Percentiles rank a stretch among this genome's conserved stretches.
These are phyloP conservation scores for Acromyrmex charruanus DNA, from an alignment of 1,140 invertebrate species.

Conservation along the genomic window DNA sequence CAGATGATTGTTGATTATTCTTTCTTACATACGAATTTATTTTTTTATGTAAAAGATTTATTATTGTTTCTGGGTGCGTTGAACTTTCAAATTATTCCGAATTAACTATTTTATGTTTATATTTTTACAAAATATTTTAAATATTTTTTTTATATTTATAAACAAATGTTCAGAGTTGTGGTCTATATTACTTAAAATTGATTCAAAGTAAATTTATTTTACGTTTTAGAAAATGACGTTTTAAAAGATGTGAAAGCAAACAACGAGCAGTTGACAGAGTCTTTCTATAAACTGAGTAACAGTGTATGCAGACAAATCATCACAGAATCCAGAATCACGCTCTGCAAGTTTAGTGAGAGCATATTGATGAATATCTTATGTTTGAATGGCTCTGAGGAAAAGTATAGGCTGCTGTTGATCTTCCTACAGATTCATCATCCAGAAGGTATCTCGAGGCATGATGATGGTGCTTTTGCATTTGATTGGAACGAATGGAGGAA, in stretches of 20 bases:
- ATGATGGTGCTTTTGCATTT: slow-evolving; percentile 72
- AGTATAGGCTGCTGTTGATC: slow-evolving; percentile 78
- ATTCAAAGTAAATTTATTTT: slow-evolving; percentile 34
- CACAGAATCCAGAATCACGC: slow-evolving; percentile 74
- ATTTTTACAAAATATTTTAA: no score
- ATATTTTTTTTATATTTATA: not conserved
- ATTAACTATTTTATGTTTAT: no score
- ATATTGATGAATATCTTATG: slow-evolving; percentile 72
- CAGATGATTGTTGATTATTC: slow-evolving; percentile 76
- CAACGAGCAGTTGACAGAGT: slow-evolving; percentile 64
- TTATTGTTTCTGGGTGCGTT: slow-evolving; percentile 76
- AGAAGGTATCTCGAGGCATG: slow-evolving; percentile 66
- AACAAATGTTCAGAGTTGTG: not conserved
- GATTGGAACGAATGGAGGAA: slow-evolving; percentile 77
- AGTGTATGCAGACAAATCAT: slow-evolving; percentile 76
- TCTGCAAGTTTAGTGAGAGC: slow-evolving; percentile 81
- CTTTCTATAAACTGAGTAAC: slow-evolving; percentile 73
- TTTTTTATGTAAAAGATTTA: slow-evolving; percentile 67
- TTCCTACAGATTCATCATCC: slow-evolving; percentile 82
- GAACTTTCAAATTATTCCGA: not conserved
- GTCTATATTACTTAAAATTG: not conserved
- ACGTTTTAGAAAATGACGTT: slow-evolving; percentile 69
- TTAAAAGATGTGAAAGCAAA: slow-evolving; percentile 64
- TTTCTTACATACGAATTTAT: slow-evolving; percentile 74
- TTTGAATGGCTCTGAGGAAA: slow-evolving; percentile 72